Conservation (phyloP, 2,888 invertebrate species). For the Hirtodrosophila alboralis region DNA sequence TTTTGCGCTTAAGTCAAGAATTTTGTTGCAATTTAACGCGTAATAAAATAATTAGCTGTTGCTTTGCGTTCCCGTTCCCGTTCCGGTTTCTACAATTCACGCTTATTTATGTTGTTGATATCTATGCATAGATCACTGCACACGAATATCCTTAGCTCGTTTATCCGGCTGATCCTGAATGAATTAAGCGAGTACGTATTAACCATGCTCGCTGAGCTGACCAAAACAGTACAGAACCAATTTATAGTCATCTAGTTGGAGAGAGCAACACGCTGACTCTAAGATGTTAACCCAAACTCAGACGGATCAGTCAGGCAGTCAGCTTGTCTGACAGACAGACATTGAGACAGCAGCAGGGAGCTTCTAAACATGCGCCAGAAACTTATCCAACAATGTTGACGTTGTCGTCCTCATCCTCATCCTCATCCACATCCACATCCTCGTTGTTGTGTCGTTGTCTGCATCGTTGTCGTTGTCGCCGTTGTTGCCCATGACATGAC, state of each 20-base stretch:
- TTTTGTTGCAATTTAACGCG: constrained; percentile 80
- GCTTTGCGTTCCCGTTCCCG: constrained; percentile 21
- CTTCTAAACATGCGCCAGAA: constrained; percentile 71
- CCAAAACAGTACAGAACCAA: constrained; percentile 23
- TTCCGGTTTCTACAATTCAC: background rate
- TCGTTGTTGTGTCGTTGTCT: constrained; percentile 12
- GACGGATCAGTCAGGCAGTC: constrained; percentile 35
- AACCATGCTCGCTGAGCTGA: constrained; percentile 18
- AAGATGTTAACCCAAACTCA: constrained; percentile 20
- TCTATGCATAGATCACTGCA: background rate
- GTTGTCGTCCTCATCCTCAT: constrained; percentile 56
- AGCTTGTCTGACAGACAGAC: constrained; percentile 10
- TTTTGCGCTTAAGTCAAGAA: constrained; percentile 73
- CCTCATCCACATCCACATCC: constrained; percentile 5
- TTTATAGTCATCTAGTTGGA: constrained; percentile 44
- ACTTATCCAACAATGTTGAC: constrained; percentile 76
- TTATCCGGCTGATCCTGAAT: constrained; percentile 19
- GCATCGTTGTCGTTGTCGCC: constrained; percentile 37
- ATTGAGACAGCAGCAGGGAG: constrained; percentile 44
- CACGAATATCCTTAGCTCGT: background rate
- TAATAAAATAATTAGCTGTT: constrained; percentile 78
- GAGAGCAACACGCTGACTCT: constrained; percentile 1
- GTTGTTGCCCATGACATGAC: constrained; percentile 73
- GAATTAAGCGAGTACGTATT: constrained; percentile 7
- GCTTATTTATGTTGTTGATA: background rate